Base-by-base conservation (phyloP, 2,888 invertebrate species). In the Orthonychiurus folsomi region DNA sequence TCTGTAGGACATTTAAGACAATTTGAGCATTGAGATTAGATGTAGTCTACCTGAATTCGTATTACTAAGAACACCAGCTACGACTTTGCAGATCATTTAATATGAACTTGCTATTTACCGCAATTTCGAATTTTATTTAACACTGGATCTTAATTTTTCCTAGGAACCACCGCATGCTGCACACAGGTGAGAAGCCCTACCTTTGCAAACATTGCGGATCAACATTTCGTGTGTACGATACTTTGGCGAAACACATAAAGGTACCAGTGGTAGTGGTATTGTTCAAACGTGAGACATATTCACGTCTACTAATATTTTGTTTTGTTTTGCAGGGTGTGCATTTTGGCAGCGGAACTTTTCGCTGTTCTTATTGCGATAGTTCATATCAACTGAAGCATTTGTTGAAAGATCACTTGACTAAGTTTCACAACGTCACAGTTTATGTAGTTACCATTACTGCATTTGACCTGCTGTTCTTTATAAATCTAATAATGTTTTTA, bases 81-180 rank as follows among this genome's bases (percentile, higher is more conserved):
- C n/a, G n/a, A n/a, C n/a, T n/a, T 48, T 48, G n/a, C 48, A 15
- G 48, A 15, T 48, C 48, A n/a, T 15, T n/a, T n/a, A 48, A 48
- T n/a, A 12, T 48, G n/a, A 48, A n/a, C n/a, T 15, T 12, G 12
- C 12, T 12, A 48, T 15, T 48, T 48, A 15, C n/a, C 48, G 12
- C n/a, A 48, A 48, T 12, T 12, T 48, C 12, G n/a, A 15, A 48
- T 15, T 12, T n/a, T 48, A 48, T 48, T 48, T 48, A 48, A 48
- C 12, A n/a, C n/a, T n/a, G n/a, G n/a, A n/a, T n/a, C n/a, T n/a
- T n/a, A n/a, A n/a, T n/a, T n/a, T 48, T 48, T 48, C n/a, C 12
- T 15, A 48, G 48, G 48, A 48, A 48, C 48, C 48, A 48, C n/a
- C 48, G n/a, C 48, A 15, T 48, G n/a, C 15, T 48, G 52, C 52